phyloP scores from a whole-genome alignment of 2,888 invertebrate genomes.

The Chymomyza caudatula region DNA sequence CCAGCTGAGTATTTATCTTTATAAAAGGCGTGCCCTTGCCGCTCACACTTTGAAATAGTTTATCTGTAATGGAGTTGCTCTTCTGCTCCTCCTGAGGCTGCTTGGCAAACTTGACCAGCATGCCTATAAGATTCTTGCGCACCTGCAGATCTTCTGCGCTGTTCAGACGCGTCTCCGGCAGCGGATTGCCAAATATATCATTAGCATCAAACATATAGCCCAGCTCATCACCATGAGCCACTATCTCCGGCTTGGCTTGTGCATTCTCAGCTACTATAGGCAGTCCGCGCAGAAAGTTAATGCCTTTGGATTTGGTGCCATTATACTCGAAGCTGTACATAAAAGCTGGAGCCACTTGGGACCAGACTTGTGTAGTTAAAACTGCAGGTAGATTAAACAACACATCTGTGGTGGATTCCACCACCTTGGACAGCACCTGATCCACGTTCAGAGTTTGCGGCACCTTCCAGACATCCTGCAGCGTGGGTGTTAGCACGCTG shows the following conservation, averaged over 20 bases:
- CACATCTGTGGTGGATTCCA: constrained; percentile 82
- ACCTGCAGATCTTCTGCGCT: constrained; percentile 82
- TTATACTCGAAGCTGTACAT: constrained; percentile 87
- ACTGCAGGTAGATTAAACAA: constrained; percentile 88
- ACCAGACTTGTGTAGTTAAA: constrained; percentile 85
- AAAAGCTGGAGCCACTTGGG: constrained; percentile 81
- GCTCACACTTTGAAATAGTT: constrained; percentile 76
- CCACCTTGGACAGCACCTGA: constrained; percentile 74
- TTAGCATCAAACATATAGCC: constrained; percentile 85
- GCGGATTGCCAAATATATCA: constrained; percentile 81
- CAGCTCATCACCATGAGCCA: constrained; percentile 86
- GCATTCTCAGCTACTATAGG: constrained; percentile 80
- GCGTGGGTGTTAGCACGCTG: constrained; percentile 55
- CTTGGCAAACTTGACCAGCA: constrained; percentile 84
- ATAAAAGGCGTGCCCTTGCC: constrained; percentile 79
- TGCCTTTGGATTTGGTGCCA: constrained; percentile 81
- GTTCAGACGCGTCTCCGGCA: constrained; percentile 76
- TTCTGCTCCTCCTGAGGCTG: constrained; percentile 65
- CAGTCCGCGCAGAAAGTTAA: constrained; percentile 83
- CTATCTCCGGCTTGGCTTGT: constrained; percentile 64
- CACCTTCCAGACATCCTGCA: constrained; percentile 72
- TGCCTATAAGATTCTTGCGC: constrained; percentile 82
- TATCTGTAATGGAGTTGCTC: constrained; percentile 24
- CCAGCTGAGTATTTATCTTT: constrained; percentile 79
- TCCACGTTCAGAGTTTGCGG: constrained; percentile 66